Conservation (phyloP, 2,113 vertebrate species). For the Mungos mungo region DNA sequence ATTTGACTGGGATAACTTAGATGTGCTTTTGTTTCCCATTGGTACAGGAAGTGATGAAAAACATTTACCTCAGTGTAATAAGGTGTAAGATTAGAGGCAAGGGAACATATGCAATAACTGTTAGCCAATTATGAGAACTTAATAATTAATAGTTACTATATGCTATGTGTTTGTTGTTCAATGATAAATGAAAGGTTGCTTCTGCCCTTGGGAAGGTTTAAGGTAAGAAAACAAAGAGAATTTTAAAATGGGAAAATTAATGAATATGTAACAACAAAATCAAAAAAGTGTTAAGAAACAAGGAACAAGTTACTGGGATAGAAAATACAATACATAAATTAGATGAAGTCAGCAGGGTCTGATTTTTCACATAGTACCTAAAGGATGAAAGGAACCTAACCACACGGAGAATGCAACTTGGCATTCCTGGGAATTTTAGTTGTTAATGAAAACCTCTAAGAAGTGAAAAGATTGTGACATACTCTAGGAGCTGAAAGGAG, state of each 20-base stretch:
- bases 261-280: conserved; percentile 12
- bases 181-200: neutral
- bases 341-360: conserved; percentile 5
- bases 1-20: neutral
- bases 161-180: neutral
- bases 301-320: neutral
- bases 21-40: neutral
- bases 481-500: neutral
- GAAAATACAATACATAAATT: conserved; percentile 16
- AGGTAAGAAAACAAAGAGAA: neutral
- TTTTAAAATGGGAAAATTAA: conserved; percentile 1
- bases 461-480: neutral
- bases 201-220: neutral
- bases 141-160: neutral
- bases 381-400: neutral
- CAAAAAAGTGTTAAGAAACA: neutral
- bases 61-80: neutral
- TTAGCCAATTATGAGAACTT: conserved; percentile 2
- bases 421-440: neutral
- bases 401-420: neutral
- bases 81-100: neutral
- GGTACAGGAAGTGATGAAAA: neutral
- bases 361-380: neutral
- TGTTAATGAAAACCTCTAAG: neutral
- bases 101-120: neutral